Evolutionary conservation across 2,113 vertebrate species (phyloP).

Genomic region (Pycnonotus jocosus): DNA sequence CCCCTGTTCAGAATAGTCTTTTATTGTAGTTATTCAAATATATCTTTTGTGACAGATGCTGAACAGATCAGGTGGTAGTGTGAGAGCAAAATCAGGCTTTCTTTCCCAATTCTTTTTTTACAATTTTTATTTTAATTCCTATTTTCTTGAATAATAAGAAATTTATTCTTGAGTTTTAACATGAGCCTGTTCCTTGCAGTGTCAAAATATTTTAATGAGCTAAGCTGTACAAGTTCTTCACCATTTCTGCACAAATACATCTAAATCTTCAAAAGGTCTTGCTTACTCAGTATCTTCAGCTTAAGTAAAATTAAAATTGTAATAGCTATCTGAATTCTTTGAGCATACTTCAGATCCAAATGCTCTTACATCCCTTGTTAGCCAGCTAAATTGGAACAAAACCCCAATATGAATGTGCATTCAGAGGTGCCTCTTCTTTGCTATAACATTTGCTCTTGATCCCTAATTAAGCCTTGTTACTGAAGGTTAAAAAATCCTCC

Average conservation of each 20-base stretch:
- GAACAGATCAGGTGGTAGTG: background rate
- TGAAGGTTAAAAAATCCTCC: slow-evolving; percentile 49
- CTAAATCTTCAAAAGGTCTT: slow-evolving; percentile 46
- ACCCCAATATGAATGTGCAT: background rate
- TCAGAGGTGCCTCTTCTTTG: slow-evolving; percentile 33
- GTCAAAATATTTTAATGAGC: background rate
- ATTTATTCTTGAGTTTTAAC: background rate
- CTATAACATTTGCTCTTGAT: slow-evolving; percentile 46
- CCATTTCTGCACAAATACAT: slow-evolving; percentile 27
- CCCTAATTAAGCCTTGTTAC: slow-evolving; percentile 44
- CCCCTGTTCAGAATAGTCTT: background rate
- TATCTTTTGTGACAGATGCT: background rate
- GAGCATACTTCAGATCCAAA: slow-evolving; percentile 14
- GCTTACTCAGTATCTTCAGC: slow-evolving; percentile 27
- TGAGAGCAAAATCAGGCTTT: background rate
- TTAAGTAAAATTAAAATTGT: slow-evolving; percentile 55
- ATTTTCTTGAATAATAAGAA: background rate
- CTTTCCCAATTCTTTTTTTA: background rate
- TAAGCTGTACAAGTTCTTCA: slow-evolving; percentile 32
- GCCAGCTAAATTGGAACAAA: slow-evolving; percentile 58
- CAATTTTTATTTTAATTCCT: background rate
- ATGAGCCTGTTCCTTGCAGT: background rate
- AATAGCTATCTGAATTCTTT: slow-evolving; percentile 50
- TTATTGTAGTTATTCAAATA: background rate
- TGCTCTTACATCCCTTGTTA: slow-evolving; percentile 35